Base-by-base conservation (phyloP, 2,888 invertebrate species). In the Brachyptera risi region DNA sequence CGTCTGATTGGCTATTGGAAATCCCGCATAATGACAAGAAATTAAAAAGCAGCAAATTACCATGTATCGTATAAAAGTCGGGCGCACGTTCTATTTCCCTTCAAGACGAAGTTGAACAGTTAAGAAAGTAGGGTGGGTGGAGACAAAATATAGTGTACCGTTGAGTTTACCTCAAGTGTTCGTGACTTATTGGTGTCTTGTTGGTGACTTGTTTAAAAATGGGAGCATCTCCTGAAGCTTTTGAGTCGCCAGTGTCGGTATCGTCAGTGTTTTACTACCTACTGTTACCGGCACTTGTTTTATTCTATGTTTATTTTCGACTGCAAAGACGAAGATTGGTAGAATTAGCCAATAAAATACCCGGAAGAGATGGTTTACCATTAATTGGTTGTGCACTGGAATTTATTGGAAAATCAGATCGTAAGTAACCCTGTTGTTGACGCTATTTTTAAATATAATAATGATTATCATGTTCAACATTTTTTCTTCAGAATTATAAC, bases 301-400 rank as follows among this genome's bases (percentile, higher is more conserved):
- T 91, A 54, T 90, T 85, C 81, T 86, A 85, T 71, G 77, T 83
- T 31, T 91, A 91, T 75, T 91, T 88, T 85, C 81, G 83, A 50
- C 76, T 88, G 68, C 88, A 88, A 7, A 80, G 88, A 17, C 79
- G 84, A 42, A 85, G 85, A 69, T 69, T 91, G 71, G 78, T 86
- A 65, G 85, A 88, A 70, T 76, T 90, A 56, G 88, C 87, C 1
- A 83, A 81, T 0, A 85, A 85, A 69, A 72, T 92, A 49, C 83
- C 85, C 1, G 92, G 92, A 67, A 90, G 90, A 0, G 70, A 76
- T 3, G 90, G 89, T 37, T 75, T 81, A 31, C 91, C 92, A 0
- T 63, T 92, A 0, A 69, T 92, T 44, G 92, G 92, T 67, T 90
- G 87, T 69, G 85, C 88, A 1, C 75, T 87, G 38, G 88, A 90